Evolutionary conservation across 2,113 vertebrate species (phyloP).

Genomic region (Psittacara wagleri): DNA sequence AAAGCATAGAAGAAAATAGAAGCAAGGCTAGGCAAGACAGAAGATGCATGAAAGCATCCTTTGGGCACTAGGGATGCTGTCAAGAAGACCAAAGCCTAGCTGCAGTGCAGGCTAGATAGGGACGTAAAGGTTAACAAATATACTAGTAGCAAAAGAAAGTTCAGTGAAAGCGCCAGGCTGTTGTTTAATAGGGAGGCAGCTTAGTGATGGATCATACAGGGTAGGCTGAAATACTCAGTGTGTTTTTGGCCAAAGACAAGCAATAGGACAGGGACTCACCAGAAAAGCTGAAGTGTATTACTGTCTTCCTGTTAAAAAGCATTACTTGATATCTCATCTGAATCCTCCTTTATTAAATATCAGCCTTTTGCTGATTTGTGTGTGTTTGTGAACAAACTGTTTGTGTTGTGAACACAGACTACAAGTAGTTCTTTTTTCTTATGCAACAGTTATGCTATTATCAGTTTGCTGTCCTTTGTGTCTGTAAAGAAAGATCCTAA

Average conservation of each 20-base stretch:
- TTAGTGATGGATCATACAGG: not conserved
- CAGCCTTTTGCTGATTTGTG: not conserved
- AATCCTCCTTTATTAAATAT: not conserved
- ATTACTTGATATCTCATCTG: not conserved
- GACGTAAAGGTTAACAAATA: not conserved
- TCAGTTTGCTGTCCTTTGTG: not conserved
- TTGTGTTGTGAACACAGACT: not conserved
- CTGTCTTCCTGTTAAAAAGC: not conserved
- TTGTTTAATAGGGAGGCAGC: not conserved
- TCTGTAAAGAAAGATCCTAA: not conserved
- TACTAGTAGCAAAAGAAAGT: not conserved
- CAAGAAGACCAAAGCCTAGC: not conserved
- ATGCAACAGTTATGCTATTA: not conserved
- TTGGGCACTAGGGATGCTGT: not conserved
- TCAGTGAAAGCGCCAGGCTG: not conserved
- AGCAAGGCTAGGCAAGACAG: not conserved
- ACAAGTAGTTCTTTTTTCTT: not conserved
- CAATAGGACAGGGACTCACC: not conserved
- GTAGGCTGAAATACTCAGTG: not conserved
- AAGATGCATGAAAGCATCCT: not conserved
- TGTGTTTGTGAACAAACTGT: not conserved
- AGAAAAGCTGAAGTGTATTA: not conserved
- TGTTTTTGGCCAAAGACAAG: not conserved
- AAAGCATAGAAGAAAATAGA: not conserved
- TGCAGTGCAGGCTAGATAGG: not conserved